Percentiles rank a stretch among this genome's conserved stretches.
phyloP scores from a whole-genome alignment of 2,113 vertebrate genomes.

The Rhegmatorhina hoffmannsi region DNA sequence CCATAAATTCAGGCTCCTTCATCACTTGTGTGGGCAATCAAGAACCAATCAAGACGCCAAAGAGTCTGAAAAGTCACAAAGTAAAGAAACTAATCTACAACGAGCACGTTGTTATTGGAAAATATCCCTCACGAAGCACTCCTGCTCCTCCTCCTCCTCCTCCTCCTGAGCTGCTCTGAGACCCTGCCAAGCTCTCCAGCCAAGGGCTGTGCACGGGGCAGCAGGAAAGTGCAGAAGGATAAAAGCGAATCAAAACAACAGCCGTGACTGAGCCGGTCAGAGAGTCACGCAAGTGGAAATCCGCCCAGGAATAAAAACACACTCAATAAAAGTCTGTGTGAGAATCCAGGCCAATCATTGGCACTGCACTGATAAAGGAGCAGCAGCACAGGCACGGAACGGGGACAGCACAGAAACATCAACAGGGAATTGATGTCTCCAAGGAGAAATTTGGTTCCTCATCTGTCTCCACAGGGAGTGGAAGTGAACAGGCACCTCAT shows the following conservation, averaged over 20 bases:
- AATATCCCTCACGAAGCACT: constrained; percentile 4
- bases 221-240: not conserved
- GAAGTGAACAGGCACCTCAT: not conserved
- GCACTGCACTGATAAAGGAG: not conserved
- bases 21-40: not conserved
- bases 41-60: not conserved
- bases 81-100: not conserved
- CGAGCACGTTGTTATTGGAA: not conserved
- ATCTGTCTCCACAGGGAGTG: rapidly evolving
- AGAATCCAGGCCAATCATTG: not conserved
- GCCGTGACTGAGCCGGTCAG: not conserved
- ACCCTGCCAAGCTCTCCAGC: not conserved
- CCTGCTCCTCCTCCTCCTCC: not conserved
- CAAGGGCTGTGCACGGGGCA: not conserved
- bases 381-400: not conserved
- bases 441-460: not conserved
- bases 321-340: not conserved
- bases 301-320: not conserved
- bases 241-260: not conserved
- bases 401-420: rapidly evolving
- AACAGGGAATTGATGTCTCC: not conserved
- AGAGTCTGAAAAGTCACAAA: not conserved
- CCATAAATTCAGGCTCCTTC: not conserved
- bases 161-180: constrained; percentile 1
- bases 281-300: not conserved